phyloP scores from a whole-genome alignment of 2,113 vertebrate species.

The Merops nubicus region DNA sequence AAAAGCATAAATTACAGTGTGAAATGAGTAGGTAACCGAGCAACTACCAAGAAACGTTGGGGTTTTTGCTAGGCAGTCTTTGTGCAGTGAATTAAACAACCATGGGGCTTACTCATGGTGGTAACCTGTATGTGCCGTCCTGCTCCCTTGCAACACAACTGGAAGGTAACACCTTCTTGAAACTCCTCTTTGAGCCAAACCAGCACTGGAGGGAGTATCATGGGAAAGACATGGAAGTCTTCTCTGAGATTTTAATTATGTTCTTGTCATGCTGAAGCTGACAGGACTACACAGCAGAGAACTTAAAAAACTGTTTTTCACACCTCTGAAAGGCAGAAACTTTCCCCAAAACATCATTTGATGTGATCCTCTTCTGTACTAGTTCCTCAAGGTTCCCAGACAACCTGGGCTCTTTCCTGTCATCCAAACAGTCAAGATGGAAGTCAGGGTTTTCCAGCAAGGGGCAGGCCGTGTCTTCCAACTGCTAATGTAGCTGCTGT shows the following conservation, averaged over 20 bases:
- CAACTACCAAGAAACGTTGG: not conserved
- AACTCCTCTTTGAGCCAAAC: not conserved
- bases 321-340: not conserved
- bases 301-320: not conserved
- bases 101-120: not conserved
- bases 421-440: not conserved
- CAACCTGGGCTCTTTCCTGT: not conserved
- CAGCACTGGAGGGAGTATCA: not conserved
- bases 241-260: not conserved
- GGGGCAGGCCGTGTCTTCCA: not conserved
- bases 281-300: not conserved
- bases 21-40: not conserved
- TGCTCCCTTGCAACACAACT: not conserved
- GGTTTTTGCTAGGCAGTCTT: not conserved
- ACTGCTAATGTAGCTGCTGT: not conserved
- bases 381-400: not conserved
- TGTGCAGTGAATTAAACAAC: not conserved
- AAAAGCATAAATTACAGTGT: constrained; percentile 1
- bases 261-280: not conserved
- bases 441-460: not conserved
- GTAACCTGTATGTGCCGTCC: not conserved
- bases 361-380: not conserved
- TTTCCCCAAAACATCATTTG: not conserved
- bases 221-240: not conserved
- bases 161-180: not conserved